Percentiles rank a stretch among this genome's conserved stretches.
Conservation (phyloP, 2,113 vertebrate species). For the Barnardius zonarius region DNA sequence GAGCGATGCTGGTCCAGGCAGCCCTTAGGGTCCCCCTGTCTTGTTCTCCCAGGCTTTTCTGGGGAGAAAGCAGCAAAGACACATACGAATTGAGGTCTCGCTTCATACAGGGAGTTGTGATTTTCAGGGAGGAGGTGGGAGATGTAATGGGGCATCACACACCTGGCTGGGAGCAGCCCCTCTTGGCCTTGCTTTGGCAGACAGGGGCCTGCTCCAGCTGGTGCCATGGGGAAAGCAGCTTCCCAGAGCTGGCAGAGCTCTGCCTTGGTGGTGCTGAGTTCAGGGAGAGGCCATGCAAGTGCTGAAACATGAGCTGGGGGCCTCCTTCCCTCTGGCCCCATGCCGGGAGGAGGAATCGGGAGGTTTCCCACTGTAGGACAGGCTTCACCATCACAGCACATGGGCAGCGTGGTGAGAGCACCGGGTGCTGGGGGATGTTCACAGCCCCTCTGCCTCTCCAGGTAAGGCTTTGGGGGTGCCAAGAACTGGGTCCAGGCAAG, state of each 20-base stretch:
- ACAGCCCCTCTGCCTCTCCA: neutral
- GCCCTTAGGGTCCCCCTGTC: accelerated
- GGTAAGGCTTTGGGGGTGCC: neutral
- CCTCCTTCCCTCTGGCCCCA: neutral
- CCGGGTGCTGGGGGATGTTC: neutral
- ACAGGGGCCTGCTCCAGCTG: accelerated
- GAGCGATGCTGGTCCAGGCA: accelerated
- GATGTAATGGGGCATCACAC: accelerated
- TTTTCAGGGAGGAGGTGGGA: neutral
- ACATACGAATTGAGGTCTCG: accelerated
- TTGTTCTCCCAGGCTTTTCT: neutral
- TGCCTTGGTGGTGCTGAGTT: accelerated
- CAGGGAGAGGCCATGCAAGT: neutral
- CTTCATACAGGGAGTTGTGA: neutral
- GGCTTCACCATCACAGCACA: neutral
- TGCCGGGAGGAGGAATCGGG: neutral
- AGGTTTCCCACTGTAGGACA: neutral
- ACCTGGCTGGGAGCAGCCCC: neutral
- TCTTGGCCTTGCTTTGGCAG: neutral
- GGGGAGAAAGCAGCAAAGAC: neutral
- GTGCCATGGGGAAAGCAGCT: neutral
- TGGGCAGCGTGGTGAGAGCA: neutral
- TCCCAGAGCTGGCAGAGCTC: neutral
- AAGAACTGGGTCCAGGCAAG: neutral
- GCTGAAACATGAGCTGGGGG: neutral